Evolutionary conservation across 2,797 vertebrate species (phyloP).

Genomic region (Odontamblyopus lacepedii): DNA sequence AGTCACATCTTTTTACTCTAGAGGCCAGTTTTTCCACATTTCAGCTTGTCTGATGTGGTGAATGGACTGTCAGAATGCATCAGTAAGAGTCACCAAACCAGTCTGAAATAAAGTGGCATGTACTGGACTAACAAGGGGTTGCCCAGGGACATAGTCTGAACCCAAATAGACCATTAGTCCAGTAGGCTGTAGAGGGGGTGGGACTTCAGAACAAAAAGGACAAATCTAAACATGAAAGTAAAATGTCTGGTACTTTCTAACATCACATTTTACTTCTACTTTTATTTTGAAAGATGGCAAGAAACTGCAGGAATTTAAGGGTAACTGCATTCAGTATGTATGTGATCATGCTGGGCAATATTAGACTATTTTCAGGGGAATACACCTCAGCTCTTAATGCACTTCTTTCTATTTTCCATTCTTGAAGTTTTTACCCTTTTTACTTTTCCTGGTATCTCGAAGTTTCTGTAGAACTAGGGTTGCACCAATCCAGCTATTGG

Average conservation of each 20-base stretch:
- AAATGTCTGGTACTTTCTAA: constrained; percentile 10
- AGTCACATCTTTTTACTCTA: constrained; percentile 11
- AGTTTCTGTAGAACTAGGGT: not conserved
- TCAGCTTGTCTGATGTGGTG: not conserved
- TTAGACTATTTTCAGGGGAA: not conserved
- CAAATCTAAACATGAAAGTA: not conserved
- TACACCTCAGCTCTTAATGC: not conserved
- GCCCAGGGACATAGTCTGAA: constrained; percentile 13
- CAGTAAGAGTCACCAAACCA: not conserved
- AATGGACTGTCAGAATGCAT: constrained; percentile 13
- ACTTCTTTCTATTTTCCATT: not conserved
- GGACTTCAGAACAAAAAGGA: constrained; percentile 6
- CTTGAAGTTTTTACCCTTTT: not conserved
- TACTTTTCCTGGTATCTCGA: no score
- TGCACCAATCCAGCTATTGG: no score
- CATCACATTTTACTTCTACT: not conserved
- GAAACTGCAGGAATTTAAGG: not conserved
- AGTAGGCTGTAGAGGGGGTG: constrained; percentile 1
- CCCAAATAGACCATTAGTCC: constrained; percentile 14
- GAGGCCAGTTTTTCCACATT: not conserved
- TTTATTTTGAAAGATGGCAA: not conserved
- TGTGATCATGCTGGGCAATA: not conserved
- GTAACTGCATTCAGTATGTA: not conserved
- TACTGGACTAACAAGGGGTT: constrained; percentile 9
- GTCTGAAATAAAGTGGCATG: not conserved